These are phyloP conservation scores for Odontamblyopus rebecca DNA, from an alignment of 2,797 vertebrate species.

Conservation along the genomic window DNA sequence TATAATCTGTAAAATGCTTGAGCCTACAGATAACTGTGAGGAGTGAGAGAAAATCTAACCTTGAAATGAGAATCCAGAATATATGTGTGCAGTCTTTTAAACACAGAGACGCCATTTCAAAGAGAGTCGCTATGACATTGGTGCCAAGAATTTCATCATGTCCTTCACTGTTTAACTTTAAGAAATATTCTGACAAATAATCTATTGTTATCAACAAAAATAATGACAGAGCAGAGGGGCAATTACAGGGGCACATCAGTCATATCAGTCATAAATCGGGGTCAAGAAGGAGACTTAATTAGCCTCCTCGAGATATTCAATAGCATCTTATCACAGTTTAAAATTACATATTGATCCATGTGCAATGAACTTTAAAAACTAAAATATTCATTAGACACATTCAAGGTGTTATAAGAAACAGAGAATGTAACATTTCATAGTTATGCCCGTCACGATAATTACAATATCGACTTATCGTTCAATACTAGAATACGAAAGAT, in stretches of 20 bases:
- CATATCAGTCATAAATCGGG: slow-evolving; percentile 36
- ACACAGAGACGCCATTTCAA: background rate
- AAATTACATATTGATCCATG: slow-evolving; percentile 83
- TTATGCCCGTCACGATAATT: too few relatives aligned
- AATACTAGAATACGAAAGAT: too few relatives aligned
- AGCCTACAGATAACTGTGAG: background rate
- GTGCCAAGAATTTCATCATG: background rate
- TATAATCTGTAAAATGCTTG: background rate
- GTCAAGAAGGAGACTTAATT: slow-evolving; percentile 50
- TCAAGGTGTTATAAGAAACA: slow-evolving; percentile 34
- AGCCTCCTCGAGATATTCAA: slow-evolving; percentile 49
- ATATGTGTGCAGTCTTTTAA: background rate
- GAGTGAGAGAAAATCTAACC: background rate
- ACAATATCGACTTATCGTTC: too few relatives aligned
- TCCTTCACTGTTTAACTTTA: background rate
- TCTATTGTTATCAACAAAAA: background rate
- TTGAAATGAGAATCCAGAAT: background rate
- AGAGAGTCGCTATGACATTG: background rate
- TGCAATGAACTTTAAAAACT: slow-evolving; percentile 64
- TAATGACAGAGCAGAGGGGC: slow-evolving; percentile 46
- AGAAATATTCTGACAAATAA: background rate
- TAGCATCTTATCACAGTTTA: slow-evolving; percentile 73
- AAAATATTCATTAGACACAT: slow-evolving; percentile 61
- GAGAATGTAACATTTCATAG: background rate
- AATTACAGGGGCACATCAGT: slow-evolving; percentile 31